phyloP scores from a whole-genome alignment of 2,797 vertebrate genomes.

The Cyclura pinguis region DNA sequence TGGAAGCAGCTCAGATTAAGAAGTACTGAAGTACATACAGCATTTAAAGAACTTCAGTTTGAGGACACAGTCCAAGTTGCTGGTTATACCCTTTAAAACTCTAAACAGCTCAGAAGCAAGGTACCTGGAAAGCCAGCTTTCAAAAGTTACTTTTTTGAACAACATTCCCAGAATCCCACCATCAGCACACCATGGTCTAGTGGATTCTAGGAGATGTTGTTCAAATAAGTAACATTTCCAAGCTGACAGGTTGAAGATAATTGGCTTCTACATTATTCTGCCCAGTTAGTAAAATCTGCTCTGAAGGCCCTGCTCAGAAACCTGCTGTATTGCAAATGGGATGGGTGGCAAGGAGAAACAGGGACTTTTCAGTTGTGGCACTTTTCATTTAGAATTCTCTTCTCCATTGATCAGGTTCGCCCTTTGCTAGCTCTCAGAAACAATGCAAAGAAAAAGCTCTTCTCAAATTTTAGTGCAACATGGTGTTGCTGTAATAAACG shows the following conservation, averaged over 20 bases:
- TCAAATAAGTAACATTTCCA: too few relatives aligned
- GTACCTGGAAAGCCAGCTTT: neutral
- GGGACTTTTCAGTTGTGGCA: neutral
- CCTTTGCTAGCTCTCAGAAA: neutral
- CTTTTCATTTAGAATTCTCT: neutral
- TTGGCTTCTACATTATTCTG: neutral
- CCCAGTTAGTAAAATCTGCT: neutral
- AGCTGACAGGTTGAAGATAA: neutral
- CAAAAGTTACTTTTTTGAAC: too few relatives aligned
- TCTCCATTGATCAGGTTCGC: too few relatives aligned
- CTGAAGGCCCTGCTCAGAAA: neutral
- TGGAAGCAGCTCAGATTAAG: neutral
- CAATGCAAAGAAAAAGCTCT: neutral
- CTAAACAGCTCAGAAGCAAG: neutral
- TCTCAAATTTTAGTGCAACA: neutral
- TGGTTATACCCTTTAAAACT: neutral
- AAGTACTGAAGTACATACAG: neutral
- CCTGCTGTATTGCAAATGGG: neutral
- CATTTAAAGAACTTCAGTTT: neutral
- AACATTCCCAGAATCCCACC: too few relatives aligned
- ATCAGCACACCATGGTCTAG: too few relatives aligned
- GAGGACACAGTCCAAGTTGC: neutral
- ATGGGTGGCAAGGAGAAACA: neutral
- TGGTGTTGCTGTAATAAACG: neutral
- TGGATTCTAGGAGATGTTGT: too few relatives aligned